These are phyloP conservation scores for Timandra comae DNA, from an alignment of 2,888 invertebrate genomes.

Conservation along the genomic window DNA sequence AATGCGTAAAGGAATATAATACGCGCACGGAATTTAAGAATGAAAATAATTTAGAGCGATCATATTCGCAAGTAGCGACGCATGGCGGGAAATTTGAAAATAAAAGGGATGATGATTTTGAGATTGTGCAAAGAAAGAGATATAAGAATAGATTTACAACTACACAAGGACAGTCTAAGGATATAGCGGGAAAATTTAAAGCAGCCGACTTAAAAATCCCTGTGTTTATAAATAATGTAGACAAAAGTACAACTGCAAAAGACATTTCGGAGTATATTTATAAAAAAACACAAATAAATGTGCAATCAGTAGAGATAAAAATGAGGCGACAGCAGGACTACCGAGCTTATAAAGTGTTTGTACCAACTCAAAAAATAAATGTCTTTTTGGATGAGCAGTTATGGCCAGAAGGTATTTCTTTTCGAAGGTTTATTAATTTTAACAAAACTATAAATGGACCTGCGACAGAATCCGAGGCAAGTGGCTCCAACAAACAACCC, in stretches of 20 bases:
- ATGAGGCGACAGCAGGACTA: slow-evolving; percentile 8
- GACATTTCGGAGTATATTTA: slow-evolving; percentile 6
- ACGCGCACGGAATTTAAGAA: background rate
- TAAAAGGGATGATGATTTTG: slow-evolving; percentile 1
- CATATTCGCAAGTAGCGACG: background rate
- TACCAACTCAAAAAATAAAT: slow-evolving; percentile 14
- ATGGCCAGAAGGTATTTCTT: slow-evolving; percentile 22
- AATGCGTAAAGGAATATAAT: background rate
- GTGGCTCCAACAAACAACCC: no score
- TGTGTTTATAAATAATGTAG: slow-evolving; percentile 5
- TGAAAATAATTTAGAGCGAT: background rate
- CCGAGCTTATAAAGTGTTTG: slow-evolving; percentile 19
- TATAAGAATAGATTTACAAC: slow-evolving; percentile 2
- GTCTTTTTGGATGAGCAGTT: slow-evolving; percentile 16
- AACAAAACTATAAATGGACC: background rate
- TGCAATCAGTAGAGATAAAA: slow-evolving; percentile 16
- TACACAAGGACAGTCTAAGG: slow-evolving; percentile 1
- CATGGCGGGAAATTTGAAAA: background rate
- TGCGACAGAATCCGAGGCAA: background rate
- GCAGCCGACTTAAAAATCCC: slow-evolving; percentile 2
- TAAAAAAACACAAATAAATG: slow-evolving; percentile 2
- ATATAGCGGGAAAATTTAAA: background rate
- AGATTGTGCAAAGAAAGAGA: slow-evolving; percentile 1
- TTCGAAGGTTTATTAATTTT: slow-evolving; percentile 18
- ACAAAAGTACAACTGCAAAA: background rate